Base-by-base conservation (phyloP, 2,888 invertebrate species). In the Lysandra bellargus region DNA sequence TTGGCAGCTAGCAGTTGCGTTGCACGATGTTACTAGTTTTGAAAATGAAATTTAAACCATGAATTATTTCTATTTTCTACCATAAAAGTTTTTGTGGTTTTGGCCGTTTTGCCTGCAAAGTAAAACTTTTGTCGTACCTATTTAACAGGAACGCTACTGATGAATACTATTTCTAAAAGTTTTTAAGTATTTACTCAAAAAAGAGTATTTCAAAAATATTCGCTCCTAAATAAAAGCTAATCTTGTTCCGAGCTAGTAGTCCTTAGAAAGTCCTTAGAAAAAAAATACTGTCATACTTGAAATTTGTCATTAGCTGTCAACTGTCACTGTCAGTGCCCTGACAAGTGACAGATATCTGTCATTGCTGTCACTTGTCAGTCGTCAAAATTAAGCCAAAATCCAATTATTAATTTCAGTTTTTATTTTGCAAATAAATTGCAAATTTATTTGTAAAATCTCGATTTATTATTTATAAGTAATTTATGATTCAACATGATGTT, bases 1-100 rank as follows among this genome's bases (percentile, higher is more conserved):
- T 74, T 79, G 72, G 78, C 77, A 77, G 76, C 30, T 77, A 33
- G 69, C 33, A 69, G 64, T 30, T 64, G 64, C 30, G 12, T 64
- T 12, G 30, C 64, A 64, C 30, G 12, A 23, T 64, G 64, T 64
- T 30, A 30, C 64, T 30, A 64, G 64, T 23, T 64, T 30, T 30
- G 9, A 64, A 64, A 64, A 64, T 30, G 23, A 2, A 9, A 7
- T 61, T 30, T 61, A 9, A n/a, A n/a, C 60, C 23, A 61, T n/a
- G 2, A 9, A 4, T 14, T 2, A 17, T 60, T 60, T 60, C 17
- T 12, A 57, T 14, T n/a, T 60, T 49, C 49, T 17, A 57, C 57
- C 57, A 57, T 57, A 49, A 49, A 7, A 49, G 33, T 37, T 37
- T 3, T 37, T 23, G 33, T 40, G 5, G 49, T 49, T 49, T 9